Conservation (phyloP, 2,888 invertebrate genomes). For the Diarsia dahlii region DNA sequence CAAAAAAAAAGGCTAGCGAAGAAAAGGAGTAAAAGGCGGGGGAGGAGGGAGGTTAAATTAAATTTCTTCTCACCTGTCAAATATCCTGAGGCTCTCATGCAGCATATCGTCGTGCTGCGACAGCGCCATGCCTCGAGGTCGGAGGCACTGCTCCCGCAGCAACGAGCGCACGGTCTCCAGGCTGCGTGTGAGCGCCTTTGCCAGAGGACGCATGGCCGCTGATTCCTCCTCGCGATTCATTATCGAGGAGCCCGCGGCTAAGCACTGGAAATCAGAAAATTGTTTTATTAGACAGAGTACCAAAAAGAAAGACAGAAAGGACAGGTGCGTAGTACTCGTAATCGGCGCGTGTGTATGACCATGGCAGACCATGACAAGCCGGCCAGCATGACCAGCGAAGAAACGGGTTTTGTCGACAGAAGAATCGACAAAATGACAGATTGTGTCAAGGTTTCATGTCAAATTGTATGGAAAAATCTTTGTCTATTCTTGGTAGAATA, state of each 20-base stretch:
- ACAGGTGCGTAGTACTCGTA: no score
- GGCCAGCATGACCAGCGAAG: no score
- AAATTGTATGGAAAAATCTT: no score
- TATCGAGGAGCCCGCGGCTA: slow-evolving; percentile 99
- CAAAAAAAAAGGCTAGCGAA: background rate
- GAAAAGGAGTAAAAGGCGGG: background rate
- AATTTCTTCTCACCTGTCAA: slow-evolving; percentile 71
- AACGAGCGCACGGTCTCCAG: slow-evolving; percentile 97
- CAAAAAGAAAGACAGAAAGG: no score
- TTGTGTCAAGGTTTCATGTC: no score
- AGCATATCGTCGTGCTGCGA: slow-evolving; percentile 93
- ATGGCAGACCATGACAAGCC: no score
- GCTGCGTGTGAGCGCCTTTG: slow-evolving; percentile 98
- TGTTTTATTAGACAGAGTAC: no score
- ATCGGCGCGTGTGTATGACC: no score
- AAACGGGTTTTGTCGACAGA: no score
- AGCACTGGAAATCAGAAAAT: slow-evolving; percentile 93
- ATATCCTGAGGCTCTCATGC: slow-evolving; percentile 94
- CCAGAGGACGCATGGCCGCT: slow-evolving; percentile 98
- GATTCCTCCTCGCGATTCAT: slow-evolving; percentile 99
- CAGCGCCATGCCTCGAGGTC: slow-evolving; percentile 91
- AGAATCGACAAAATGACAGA: no score
- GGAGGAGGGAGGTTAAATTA: no score
- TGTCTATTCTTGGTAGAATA: no score
- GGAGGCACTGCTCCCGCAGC: slow-evolving; percentile 96